These are phyloP conservation scores for Phalera bucephala DNA, from an alignment of 2,888 invertebrate genomes.

Conservation along the genomic window DNA sequence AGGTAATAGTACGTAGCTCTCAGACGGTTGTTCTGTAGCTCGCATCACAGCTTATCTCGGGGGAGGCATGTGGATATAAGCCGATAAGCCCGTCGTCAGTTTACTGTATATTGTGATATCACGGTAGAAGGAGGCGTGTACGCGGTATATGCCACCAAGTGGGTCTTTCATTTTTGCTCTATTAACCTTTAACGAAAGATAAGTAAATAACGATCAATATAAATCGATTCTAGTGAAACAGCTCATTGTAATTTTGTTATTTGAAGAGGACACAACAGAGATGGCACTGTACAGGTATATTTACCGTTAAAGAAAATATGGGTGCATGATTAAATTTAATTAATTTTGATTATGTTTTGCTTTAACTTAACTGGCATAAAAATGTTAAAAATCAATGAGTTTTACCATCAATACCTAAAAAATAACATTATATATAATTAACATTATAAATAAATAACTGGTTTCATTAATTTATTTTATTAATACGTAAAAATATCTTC, in stretches of 20 bases:
- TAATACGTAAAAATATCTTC: no score
- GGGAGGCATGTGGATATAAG: conserved; percentile 69
- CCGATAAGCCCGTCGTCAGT: conserved; percentile 62
- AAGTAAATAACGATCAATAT: conserved; percentile 37
- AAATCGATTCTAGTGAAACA: conserved; percentile 34
- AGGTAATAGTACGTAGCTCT: conserved; percentile 83
- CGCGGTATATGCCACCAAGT: conserved; percentile 46
- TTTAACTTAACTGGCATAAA: no score
- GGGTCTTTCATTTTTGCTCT: conserved; percentile 44
- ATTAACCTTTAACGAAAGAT: conserved; percentile 49
- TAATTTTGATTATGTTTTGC: not conserved
- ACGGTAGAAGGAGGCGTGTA: conserved; percentile 71
- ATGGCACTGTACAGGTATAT: conserved; percentile 74
- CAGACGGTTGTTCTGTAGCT: conserved; percentile 77
- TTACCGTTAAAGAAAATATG: conserved; percentile 17
- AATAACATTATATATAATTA: no score
- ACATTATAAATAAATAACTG: no score
- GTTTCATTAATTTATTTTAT: no score
- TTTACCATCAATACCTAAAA: no score
- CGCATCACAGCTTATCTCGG: conserved; percentile 66
- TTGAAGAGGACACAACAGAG: conserved; percentile 47
- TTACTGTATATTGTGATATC: conserved; percentile 72
- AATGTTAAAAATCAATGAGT: no score
- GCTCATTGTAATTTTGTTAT: conserved; percentile 39
- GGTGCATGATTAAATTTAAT: conserved; percentile 17